Percentiles rank a stretch among this genome's conserved stretches.
Evolutionary conservation across 2,797 vertebrate species (phyloP).

Genomic region (Ambastaia sidthimunki): DNA sequence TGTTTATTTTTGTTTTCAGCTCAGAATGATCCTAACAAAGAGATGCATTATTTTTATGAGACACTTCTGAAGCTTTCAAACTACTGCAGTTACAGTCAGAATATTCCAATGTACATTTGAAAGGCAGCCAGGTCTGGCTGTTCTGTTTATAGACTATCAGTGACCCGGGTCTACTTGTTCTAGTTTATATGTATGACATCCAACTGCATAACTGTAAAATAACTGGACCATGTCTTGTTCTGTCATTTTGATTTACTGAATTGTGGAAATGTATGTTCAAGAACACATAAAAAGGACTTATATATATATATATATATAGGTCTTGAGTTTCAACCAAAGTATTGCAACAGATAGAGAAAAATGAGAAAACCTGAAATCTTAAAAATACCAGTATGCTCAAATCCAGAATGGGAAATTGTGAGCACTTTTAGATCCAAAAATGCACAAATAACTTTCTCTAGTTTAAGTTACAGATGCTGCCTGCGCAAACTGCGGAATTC

Average conservation of each 20-base stretch:
- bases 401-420: not conserved
- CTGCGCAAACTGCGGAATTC: constrained; percentile 13
- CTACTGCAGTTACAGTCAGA: not conserved
- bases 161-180: not conserved
- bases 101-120: not conserved
- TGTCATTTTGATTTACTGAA: not conserved
- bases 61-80: not conserved
- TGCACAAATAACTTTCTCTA: not conserved
- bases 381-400: not conserved
- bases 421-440: not conserved
- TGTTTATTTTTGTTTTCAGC: not conserved
- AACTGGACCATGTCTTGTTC: not conserved
- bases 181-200: not conserved
- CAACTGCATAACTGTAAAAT: not conserved
- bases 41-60: not conserved
- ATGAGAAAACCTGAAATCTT: not conserved
- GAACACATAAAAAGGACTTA: not conserved
- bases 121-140: not conserved
- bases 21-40: not conserved
- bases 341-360: not conserved
- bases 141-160: constrained; percentile 7
- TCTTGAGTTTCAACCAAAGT: not conserved
- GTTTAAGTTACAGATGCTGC: not conserved
- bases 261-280: not conserved
- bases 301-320: not conserved